These are phyloP conservation scores for Callorhinus ursinus DNA, from an alignment of 2,113 vertebrate genomes.

Conservation along the genomic window DNA sequence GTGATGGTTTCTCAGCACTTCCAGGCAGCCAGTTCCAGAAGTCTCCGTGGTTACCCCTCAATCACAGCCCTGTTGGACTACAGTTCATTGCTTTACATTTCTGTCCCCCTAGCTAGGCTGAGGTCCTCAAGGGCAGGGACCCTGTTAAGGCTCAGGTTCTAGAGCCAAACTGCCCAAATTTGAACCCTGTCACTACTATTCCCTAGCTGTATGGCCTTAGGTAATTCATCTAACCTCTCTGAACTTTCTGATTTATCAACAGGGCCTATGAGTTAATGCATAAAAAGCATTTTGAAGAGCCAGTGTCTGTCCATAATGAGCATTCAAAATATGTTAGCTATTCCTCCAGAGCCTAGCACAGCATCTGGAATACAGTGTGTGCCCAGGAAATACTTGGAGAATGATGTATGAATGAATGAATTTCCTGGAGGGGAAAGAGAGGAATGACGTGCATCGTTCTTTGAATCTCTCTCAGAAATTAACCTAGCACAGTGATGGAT, in stretches of 20 bases:
- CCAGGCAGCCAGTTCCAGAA: not conserved
- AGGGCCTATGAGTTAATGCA: not conserved
- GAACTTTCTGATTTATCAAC: not conserved
- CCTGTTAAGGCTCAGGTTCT: not conserved
- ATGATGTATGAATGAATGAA: not conserved
- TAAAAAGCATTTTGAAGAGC: not conserved
- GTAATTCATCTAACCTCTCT: not conserved
- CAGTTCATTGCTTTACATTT: not conserved
- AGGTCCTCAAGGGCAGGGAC: not conserved
- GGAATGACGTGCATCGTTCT: not conserved
- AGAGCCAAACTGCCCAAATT: not conserved
- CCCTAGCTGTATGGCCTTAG: not conserved
- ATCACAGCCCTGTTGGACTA: not conserved
- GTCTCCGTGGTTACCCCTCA: not conserved
- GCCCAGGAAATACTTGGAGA: not conserved
- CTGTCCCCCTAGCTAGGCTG: not conserved
- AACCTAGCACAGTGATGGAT: not conserved
- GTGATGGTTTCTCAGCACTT: not conserved
- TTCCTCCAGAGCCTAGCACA: not conserved
- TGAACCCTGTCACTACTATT: not conserved
- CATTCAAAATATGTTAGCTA: not conserved
- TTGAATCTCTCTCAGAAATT: not conserved
- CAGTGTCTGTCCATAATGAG: not conserved
- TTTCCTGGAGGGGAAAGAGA: not conserved
- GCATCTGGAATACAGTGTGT: not conserved